Evolutionary conservation across 2,113 vertebrate species (phyloP), one percentile per base, ranked within the genome.

Genomic region (Lota lota): DNA sequence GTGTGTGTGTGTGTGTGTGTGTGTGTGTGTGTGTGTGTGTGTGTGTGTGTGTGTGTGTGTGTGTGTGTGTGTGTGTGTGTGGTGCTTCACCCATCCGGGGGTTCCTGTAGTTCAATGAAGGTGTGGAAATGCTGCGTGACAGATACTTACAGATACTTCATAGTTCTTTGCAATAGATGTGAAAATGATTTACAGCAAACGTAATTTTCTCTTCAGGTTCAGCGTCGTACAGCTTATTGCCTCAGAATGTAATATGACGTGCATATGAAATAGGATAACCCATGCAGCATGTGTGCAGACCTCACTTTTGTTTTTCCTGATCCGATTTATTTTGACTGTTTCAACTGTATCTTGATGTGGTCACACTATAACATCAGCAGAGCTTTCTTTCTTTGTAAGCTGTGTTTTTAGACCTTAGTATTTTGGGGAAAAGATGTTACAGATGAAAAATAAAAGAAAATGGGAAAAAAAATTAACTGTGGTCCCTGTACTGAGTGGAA

Each of bases 401-500:
- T 81, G 67, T 80, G 68, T 83, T 68, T 86, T 87, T 87, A 82
- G 75, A 87, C 90, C 77, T 69, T 69, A 58, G 40, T 47, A 47
- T 47, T 47, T 84, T 80, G 83, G 81, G 71, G 64, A 67, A 70
- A 72, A 76, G 67, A 79, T 81, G 80, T 84, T 82, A 73, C 73
- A 67, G 66, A 66, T 74, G 63, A 60, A 69, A 70, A 73, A 50
- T 61, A 62, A 66, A 68, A 28, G 66, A 57, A 63, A 62, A 72
- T 71, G 78, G 22, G 66, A 65, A 60, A 18, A 66, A 74, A 65
- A 64, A 70, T 66, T 77, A 79, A 76, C 24, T 87, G 85, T 92
- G 82, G 79, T 90, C 78, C 88, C 87, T 90, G 89, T 92, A 87
- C 86, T 91, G 86, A 90, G 53, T 18, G n/a, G 53, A 56, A 91